A percentile compares a stretch with the other conserved stretches of the same genome.
phyloP scores from a whole-genome alignment of 2,113 vertebrate species.

The Dunckerocampus dactyliophorus region DNA sequence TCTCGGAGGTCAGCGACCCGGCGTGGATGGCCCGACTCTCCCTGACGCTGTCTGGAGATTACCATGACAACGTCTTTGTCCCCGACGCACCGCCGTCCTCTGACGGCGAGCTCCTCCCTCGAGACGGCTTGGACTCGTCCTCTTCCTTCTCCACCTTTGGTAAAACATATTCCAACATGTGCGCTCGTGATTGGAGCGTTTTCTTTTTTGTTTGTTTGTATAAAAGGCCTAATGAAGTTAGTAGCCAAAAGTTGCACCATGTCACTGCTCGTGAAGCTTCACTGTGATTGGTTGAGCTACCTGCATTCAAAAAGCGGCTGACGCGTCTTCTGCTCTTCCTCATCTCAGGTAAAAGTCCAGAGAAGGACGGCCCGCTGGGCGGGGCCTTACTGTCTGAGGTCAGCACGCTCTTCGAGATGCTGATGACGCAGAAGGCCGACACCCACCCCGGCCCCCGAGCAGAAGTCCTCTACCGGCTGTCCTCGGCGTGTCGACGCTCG shows the following conservation, averaged over 20 bases:
- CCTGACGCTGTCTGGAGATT: constrained; percentile 78
- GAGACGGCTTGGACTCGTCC: constrained; percentile 62
- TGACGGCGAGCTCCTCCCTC: constrained; percentile 40
- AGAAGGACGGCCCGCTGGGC: constrained; percentile 72
- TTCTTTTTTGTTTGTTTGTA: too few relatives aligned
- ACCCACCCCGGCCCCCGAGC: constrained; percentile 68
- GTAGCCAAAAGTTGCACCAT: too few relatives aligned
- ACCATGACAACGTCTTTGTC: constrained; percentile 88
- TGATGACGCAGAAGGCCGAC: constrained; percentile 82
- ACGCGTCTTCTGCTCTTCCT: neutral
- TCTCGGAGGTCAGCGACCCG: constrained; percentile 75
- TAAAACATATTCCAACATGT: constrained; percentile 14
- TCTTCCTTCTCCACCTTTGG: constrained; percentile 92
- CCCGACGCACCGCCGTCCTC: constrained; percentile 60
- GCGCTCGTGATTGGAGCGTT: too few relatives aligned
- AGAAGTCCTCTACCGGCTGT: constrained; percentile 84
- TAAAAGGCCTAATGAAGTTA: too few relatives aligned
- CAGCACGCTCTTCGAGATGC: constrained; percentile 89
- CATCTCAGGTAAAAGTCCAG: constrained; percentile 64
- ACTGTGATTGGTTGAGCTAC: neutral
- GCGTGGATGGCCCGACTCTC: constrained; percentile 88
- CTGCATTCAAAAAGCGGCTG: too few relatives aligned
- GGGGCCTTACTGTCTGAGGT: constrained; percentile 86
- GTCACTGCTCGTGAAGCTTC: neutral
- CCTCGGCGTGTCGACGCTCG: constrained; percentile 77